Evolutionary conservation across 2,797 vertebrate genomes (phyloP).

Genomic region (Botia almorhae): DNA sequence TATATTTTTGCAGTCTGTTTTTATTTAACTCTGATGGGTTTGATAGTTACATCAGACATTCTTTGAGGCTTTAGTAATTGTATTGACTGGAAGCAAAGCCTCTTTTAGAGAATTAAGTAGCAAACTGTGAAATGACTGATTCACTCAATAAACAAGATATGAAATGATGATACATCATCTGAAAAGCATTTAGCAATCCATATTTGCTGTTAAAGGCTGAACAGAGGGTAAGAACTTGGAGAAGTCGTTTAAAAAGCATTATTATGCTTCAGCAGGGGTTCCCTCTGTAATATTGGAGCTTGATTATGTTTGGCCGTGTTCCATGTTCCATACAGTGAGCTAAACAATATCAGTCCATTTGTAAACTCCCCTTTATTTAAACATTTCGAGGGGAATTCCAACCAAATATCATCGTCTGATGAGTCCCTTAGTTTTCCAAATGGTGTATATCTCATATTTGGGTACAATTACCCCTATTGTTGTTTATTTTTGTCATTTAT

Average conservation of each 20-base stretch:
- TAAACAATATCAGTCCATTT: conserved; percentile 74
- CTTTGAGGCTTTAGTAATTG: conserved; percentile 28
- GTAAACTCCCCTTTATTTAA: conserved; percentile 74
- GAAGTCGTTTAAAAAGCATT: conserved; percentile 46
- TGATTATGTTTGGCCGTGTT: conserved; percentile 75
- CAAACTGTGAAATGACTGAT: conserved; percentile 51
- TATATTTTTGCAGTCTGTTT: conserved; percentile 25
- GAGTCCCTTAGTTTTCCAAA: conserved; percentile 7
- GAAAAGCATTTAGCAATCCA: conserved; percentile 32
- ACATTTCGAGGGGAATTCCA: conserved; percentile 49
- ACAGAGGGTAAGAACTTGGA: conserved; percentile 30
- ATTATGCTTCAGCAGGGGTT: conserved; percentile 50
- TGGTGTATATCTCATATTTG: conserved; percentile 11
- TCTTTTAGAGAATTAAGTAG: conserved; percentile 39
- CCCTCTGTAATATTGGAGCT: conserved; percentile 58
- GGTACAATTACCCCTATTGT: conserved; percentile 6
- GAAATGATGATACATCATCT: conserved; percentile 48
- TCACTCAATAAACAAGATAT: conserved; percentile 50
- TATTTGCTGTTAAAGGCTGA: conserved; percentile 36
- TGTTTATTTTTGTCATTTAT: conserved; percentile 30
- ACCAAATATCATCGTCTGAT: conserved; percentile 3
- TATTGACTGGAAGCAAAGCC: conserved; percentile 31
- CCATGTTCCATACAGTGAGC: conserved; percentile 73
- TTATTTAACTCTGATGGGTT: conserved; percentile 30
- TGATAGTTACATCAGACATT: conserved; percentile 31